Evolutionary conservation across 2,113 vertebrate genomes (phyloP), one percentile per base, ranked within the genome.

Genomic region (Mixornis gularis): DNA sequence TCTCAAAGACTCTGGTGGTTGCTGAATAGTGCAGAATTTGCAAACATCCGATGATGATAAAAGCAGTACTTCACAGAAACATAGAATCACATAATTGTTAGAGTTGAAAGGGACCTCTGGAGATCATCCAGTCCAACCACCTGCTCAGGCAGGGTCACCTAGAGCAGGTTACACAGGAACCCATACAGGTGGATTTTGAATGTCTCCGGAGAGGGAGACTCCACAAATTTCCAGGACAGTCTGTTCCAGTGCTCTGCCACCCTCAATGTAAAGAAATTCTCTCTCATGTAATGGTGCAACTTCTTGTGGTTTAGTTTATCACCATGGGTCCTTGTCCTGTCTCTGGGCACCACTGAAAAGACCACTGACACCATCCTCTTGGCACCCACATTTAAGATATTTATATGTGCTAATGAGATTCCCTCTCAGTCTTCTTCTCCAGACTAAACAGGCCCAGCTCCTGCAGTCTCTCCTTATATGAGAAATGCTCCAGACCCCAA

Each of bases 241-340:
- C 22, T 66, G 13, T 40, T 34, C 36, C 52, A 66, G 19, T 29
- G 27, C 13, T 73, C 60, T 80, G 44, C 11, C 10, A 66, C 6
- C 1, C 6, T 59, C 13, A 46, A 0, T 8, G 22, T n/a, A 52
- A 77, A 44, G 8, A 65, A n/a, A 32, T 58, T 65, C 10, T 38
- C 14, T 36, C 27, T 38, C 43, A 27, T 24, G 27, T 9, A 44
- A 32, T 24, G 18, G 13, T 38, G 32, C 5, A 65, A 32, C 22
- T 43, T 27, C 22, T 7, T 32, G 26, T 55, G 20, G 4, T 64
- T 64, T 32, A 27, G 2, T 49, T 87, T 36, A 27, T 22, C 25
- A 5, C 7, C 11, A 49, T 4, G 56, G 30, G 3, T 63, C 56
- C 30, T 79, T 0, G 0, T 56, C 20, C 21, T 41, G 17, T 48